A percentile compares a stretch with the other conserved stretches of the same genome.
These are phyloP conservation scores for Desmodus rotundus DNA, from an alignment of 2,113 vertebrate genomes.

Conservation along the genomic window DNA sequence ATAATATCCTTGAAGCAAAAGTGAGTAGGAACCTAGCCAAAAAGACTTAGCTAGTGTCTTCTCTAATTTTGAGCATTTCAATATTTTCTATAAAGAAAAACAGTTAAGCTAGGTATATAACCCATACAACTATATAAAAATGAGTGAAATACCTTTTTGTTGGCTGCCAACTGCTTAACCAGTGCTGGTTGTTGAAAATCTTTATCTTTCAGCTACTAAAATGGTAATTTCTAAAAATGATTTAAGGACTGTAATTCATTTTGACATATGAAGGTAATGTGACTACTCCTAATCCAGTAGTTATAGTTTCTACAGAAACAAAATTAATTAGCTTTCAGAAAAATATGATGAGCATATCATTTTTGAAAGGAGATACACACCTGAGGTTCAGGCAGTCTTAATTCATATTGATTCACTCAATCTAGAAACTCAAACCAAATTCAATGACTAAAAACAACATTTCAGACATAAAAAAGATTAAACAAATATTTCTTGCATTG, in stretches of 20 bases:
- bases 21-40: not conserved
- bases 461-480: slow-evolving; percentile 53
- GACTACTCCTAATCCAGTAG: slow-evolving; percentile 45
- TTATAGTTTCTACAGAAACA: slow-evolving; percentile 57
- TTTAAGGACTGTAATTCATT: slow-evolving; percentile 52
- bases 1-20: not conserved
- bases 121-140: not conserved
- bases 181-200: slow-evolving; percentile 53
- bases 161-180: slow-evolving; percentile 38
- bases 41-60: not conserved
- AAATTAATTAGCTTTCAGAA: slow-evolving; percentile 67
- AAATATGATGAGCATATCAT: slow-evolving; percentile 44
- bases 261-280: slow-evolving; percentile 47
- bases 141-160: slow-evolving; percentile 11
- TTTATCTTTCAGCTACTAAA: slow-evolving; percentile 50
- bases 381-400: slow-evolving; percentile 64
- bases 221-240: slow-evolving; percentile 53
- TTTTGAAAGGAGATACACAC: slow-evolving; percentile 65
- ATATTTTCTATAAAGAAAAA: slow-evolving; percentile 26
- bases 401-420: slow-evolving; percentile 69
- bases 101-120: not conserved
- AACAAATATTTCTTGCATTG: slow-evolving; percentile 54
- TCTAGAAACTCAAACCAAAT: slow-evolving; percentile 71
- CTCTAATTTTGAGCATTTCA: slow-evolving; percentile 25
- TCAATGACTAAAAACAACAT: slow-evolving; percentile 67